Conservation (phyloP, 35 echinoderm and acorn worm genomes). For the Strongylocentrotus purpuratus region DNA sequence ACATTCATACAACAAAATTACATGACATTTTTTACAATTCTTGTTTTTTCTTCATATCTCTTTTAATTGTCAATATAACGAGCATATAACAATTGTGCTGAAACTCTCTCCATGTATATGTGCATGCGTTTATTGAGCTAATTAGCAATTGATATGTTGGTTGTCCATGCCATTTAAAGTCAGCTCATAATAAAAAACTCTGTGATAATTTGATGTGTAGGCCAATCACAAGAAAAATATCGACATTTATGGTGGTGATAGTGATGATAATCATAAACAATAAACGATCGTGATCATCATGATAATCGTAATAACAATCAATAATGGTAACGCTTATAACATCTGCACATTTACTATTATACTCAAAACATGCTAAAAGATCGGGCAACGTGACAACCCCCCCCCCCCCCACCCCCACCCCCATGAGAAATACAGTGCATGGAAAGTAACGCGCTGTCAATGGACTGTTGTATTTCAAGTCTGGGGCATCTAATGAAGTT, state of each 20-base stretch:
- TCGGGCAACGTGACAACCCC: too few species aligned
- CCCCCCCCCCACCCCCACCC: too few species aligned
- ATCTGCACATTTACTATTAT: too few species aligned
- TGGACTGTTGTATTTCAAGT: too few species aligned
- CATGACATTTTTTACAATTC: not conserved
- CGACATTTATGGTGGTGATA: not conserved
- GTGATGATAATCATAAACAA: not conserved
- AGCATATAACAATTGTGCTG: not conserved
- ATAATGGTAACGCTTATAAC: not conserved
- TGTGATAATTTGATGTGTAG: not conserved
- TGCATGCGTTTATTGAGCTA: not conserved
- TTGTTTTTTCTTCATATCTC: not conserved
- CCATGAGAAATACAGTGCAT: too few species aligned
- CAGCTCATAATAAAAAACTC: not conserved
- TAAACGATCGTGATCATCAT: not conserved
- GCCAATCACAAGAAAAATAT: not conserved
- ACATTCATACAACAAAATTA: too few species aligned
- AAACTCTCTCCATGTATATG: not conserved
- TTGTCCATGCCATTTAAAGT: not conserved
- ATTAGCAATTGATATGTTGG: not conserved
- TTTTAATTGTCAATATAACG: not conserved
- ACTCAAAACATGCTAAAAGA: too few species aligned
- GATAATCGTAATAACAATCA: not conserved
- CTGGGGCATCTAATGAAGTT: too few species aligned
- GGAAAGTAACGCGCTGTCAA: too few species aligned